Evolutionary conservation across 37 sponge, comb jelly and placozoan species (phyloP), one percentile per base, ranked within the genome.

Genomic region (Beroe ovata): DNA sequence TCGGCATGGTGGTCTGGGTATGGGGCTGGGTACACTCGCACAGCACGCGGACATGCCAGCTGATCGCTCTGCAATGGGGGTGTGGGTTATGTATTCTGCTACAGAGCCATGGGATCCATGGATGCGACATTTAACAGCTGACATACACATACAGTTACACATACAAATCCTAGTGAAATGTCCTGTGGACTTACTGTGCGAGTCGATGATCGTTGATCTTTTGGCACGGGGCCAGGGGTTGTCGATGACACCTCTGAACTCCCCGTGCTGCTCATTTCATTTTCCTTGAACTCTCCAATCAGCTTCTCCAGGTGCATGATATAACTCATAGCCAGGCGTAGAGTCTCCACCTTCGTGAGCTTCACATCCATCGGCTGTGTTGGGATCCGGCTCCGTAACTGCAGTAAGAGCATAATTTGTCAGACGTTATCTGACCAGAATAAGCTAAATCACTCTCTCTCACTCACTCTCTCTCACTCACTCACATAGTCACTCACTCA

Each of bases 261-360:
- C 8, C 69, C 34, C 3, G 32, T 30, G 8, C 28, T 62, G 18
- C 36, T 30, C 69, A n/a, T 62, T 23, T 66, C 69, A 1, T 66
- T 25, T 4, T 29, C 69, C 30, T 37, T 40, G n/a, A 77, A 33
- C 25, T 77, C 84, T 29, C 84, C 54, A 3, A 77, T 8, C 6
- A 77, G 54, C 54, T 77, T 77, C 84, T 77, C 84, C 84, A 77
- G 84, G 84, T 77, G 84, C 54, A 42, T 77, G 26, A 77, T 77
- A 54, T 77, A 77, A 19, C 84, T 77, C 84, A 77, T 77, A 0
- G 84, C 84, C 11, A 77, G 84, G 29, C 84, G 41, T 18, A 77
- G 84, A 0, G 84, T 77, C 84, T 77, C 84, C 3, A 77, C 84
- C 28, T 77, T 77, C 22, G 84, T 77, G 23, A 77, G 21, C 84